Conservation (phyloP, 2,113 vertebrate genomes). For the Ochotona princeps region DNA sequence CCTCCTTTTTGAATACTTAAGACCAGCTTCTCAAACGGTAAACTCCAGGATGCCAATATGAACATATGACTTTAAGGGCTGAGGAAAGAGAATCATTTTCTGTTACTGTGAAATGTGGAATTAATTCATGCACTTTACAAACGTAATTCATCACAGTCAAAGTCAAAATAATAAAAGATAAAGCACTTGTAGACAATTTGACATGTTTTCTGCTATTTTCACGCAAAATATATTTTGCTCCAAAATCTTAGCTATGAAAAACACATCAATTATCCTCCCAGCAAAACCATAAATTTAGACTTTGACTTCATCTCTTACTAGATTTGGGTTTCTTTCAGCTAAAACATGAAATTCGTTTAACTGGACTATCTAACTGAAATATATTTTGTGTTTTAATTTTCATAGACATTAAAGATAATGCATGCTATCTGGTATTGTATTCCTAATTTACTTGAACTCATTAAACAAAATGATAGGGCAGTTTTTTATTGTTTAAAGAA, state of each 20-base stretch:
- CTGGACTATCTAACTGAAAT: not conserved
- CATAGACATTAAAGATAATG: not conserved
- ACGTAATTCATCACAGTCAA: slow-evolving; percentile 35
- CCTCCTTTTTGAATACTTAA: not conserved
- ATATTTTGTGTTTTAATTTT: not conserved
- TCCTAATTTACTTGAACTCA: not conserved
- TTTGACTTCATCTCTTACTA: not conserved
- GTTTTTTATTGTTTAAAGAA: not conserved
- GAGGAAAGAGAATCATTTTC: not conserved
- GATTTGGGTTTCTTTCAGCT: not conserved
- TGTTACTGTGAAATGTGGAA: not conserved
- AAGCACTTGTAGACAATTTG: slow-evolving; percentile 7
- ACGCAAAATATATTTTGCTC: slow-evolving; percentile 34
- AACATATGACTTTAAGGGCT: not conserved
- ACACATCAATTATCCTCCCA: slow-evolving; percentile 4
- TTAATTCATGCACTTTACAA: not conserved
- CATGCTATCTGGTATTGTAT: not conserved
- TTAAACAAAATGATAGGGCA: not conserved
- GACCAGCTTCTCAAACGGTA: not conserved
- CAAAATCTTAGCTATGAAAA: slow-evolving; percentile 21
- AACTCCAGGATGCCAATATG: not conserved
- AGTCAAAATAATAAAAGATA: slow-evolving; percentile 14
- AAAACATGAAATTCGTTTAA: slow-evolving; percentile 36
- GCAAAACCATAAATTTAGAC: not conserved
- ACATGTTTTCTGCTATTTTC: slow-evolving; percentile 34